Conservation (phyloP, 1,140 invertebrate species). For the Drosophila pruinosa region DNA sequence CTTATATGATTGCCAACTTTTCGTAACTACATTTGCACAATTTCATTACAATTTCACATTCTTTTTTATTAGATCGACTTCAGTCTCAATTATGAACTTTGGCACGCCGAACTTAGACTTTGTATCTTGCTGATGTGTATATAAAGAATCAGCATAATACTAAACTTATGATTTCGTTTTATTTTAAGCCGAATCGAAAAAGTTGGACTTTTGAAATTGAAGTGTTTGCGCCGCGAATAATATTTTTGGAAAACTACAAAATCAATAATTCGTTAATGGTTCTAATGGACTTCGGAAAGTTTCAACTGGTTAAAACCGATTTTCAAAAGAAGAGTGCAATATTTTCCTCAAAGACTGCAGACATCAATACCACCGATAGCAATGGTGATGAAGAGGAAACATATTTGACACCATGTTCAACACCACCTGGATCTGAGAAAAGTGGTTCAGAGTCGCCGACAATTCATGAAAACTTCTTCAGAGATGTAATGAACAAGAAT, state of each 20-base stretch:
- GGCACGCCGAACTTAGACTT: conserved; percentile 1
- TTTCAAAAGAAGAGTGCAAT: conserved; percentile 48
- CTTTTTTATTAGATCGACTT: background rate
- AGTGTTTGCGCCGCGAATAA: conserved; percentile 96
- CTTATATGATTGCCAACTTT: background rate
- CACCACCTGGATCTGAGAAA: conserved; percentile 91
- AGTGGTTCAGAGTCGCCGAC: conserved; percentile 84
- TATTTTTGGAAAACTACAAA: conserved; percentile 92
- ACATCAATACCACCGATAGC: conserved; percentile 17
- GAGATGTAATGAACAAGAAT: conserved; percentile 62
- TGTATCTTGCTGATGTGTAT: background rate
- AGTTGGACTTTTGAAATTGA: conserved; percentile 95
- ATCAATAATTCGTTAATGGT: conserved; percentile 91
- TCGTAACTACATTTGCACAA: background rate
- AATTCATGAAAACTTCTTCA: conserved; percentile 32
- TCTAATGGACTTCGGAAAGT: conserved; percentile 92
- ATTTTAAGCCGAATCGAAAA: conserved; percentile 85
- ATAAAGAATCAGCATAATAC: background rate
- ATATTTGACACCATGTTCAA: conserved; percentile 96
- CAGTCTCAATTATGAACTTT: conserved; percentile 1
- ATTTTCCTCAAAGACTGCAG: conserved; percentile 28
- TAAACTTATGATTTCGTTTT: background rate
- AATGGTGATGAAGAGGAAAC: conserved; percentile 85
- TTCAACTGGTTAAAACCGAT: conserved; percentile 88
- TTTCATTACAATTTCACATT: conserved; percentile 2